These are phyloP conservation scores for Oceanodroma leucorhoa DNA, from an alignment of 2,797 vertebrate species.

Conservation along the genomic window DNA sequence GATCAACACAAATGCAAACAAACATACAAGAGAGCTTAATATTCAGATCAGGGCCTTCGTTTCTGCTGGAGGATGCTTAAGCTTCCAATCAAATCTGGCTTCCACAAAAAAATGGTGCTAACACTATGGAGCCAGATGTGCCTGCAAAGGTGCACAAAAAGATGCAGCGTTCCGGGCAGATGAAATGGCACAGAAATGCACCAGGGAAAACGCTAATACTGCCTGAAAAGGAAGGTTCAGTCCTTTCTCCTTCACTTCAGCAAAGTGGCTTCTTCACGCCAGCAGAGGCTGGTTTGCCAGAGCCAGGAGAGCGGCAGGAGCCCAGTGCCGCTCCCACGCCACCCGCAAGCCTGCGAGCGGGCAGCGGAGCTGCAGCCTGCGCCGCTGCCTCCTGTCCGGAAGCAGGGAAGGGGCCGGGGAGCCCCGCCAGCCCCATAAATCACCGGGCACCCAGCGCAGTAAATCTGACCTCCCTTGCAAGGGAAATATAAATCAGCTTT, in stretches of 20 bases:
- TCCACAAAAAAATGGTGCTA: not conserved
- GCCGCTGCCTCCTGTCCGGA: rapidly evolving
- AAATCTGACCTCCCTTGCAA: conserved; percentile 12
- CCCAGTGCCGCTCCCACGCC: not conserved
- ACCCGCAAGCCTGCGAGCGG: rapidly evolving
- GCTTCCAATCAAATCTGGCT: not conserved
- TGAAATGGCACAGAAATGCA: not conserved
- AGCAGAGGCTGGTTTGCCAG: not conserved
- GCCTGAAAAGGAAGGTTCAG: not conserved
- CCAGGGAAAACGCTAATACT: not conserved
- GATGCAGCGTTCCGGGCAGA: not conserved
- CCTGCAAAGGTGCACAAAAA: not conserved
- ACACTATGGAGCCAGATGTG: not conserved
- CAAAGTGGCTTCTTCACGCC: not conserved
- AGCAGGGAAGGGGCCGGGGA: rapidly evolving
- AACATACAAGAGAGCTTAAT: not conserved
- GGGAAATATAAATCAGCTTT: conserved; percentile 50
- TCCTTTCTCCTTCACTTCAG: not conserved
- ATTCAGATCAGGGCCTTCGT: not conserved
- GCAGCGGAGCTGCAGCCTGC: not conserved
- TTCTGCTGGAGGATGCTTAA: not conserved
- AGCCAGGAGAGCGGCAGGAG: not conserved
- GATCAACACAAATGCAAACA: not conserved
- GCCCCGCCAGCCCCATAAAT: not conserved
- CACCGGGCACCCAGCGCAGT: not conserved